Conservation (phyloP, 2,797 vertebrate species). For the Semotilus atromaculatus region DNA sequence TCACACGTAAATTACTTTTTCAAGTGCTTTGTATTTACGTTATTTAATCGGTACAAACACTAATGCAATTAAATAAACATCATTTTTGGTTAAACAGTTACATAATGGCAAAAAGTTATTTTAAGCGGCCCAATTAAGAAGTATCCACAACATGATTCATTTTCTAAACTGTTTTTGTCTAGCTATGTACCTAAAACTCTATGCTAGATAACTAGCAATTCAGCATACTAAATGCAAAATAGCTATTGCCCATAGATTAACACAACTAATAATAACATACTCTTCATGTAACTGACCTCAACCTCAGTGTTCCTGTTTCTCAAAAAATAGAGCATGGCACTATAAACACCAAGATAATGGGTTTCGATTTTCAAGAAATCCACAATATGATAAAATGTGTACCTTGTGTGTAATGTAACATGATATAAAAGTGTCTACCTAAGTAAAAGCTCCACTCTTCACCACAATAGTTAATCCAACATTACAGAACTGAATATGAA, state of each 20-base stretch:
- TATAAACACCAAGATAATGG: not conserved
- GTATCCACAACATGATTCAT: not conserved
- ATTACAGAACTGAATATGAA: not conserved
- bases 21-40: not conserved
- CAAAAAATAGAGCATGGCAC: not conserved
- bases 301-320: not conserved
- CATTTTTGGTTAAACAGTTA: not conserved
- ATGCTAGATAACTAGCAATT: not conserved
- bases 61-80: not conserved
- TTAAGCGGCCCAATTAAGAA: not conserved
- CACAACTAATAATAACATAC: not conserved
- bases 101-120: not conserved
- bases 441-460: not conserved
- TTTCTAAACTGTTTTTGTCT: not conserved
- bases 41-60: not conserved
- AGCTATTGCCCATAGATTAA: not conserved
- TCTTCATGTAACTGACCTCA: not conserved
- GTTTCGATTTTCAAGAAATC: not conserved
- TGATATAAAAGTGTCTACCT: not conserved
- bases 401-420: not conserved
- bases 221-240: not conserved
- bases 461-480: not conserved
- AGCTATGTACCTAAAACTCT: not conserved
- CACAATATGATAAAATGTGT: not conserved
- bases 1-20: not conserved